Evolutionary conservation across 1,140 invertebrate genomes (phyloP).

Genomic region (Pygmarrhopalites habei): DNA sequence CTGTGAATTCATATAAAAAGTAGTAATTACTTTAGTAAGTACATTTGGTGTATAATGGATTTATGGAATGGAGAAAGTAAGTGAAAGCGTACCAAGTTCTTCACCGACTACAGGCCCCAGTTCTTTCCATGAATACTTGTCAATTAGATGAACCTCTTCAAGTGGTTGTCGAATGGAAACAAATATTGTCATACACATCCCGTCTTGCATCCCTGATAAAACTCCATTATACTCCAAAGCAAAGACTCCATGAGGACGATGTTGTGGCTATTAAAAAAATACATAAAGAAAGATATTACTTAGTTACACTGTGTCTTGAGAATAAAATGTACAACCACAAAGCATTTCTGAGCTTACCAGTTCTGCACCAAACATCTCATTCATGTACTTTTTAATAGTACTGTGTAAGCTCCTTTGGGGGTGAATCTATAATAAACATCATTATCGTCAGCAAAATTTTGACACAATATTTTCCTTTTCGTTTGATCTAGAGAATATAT

Average conservation of each 20-base stretch:
- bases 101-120: slow-evolving; percentile 61
- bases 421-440: too few species aligned
- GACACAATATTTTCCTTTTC: too few species aligned
- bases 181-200: slow-evolving; percentile 71
- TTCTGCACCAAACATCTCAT: slow-evolving; percentile 47
- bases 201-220: slow-evolving; percentile 55
- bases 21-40: too few species aligned
- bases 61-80: too few species aligned
- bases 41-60: too few species aligned
- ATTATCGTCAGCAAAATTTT: too few species aligned
- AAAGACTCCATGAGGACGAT: slow-evolving; percentile 73
- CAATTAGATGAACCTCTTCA: slow-evolving; percentile 74
- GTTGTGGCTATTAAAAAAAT: slow-evolving; percentile 50
- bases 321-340: background rate
- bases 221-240: slow-evolving; percentile 50
- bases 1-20: too few species aligned
- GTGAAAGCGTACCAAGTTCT: too few species aligned
- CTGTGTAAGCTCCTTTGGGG: slow-evolving; percentile 76
- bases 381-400: slow-evolving; percentile 80
- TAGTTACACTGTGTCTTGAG: background rate
- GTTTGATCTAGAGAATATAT: too few species aligned
- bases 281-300: background rate
- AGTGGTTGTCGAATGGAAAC: slow-evolving; percentile 77
- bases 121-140: slow-evolving; percentile 83
- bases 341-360: background rate